A percentile compares a stretch with the other conserved stretches of the same genome.
These are phyloP conservation scores for Propithecus perrieri DNA, from an alignment of 2,797 vertebrate species.

Conservation along the genomic window DNA sequence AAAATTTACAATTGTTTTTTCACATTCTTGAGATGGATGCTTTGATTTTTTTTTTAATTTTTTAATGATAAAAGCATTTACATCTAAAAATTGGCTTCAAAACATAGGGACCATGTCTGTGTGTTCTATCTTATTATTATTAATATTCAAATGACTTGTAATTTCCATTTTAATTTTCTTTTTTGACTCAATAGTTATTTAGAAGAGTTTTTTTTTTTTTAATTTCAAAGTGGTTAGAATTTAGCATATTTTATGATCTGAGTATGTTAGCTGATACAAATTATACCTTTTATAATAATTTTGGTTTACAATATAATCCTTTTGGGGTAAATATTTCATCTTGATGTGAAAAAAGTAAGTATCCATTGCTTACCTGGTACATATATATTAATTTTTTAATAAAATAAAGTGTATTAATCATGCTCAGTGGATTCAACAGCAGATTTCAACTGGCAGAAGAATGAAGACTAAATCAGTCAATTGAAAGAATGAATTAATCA, in stretches of 20 bases:
- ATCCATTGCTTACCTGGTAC: background rate
- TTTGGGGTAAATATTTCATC: background rate
- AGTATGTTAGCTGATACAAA: background rate
- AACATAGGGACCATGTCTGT: background rate
- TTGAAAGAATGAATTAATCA: background rate
- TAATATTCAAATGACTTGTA: background rate
- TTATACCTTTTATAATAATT: background rate
- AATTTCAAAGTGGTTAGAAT: background rate
- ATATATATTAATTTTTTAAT: background rate
- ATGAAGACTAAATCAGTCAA: background rate
- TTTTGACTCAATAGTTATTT: slow-evolving; percentile 11
- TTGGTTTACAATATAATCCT: background rate
- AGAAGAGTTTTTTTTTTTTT: background rate
- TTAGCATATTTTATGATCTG: background rate
- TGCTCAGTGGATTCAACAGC: background rate
- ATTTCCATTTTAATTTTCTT: background rate
- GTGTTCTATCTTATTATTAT: background rate
- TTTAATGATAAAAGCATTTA: slow-evolving; percentile 26
- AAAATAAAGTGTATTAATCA: background rate
- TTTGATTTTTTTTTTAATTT: background rate
- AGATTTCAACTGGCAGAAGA: background rate
- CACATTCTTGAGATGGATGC: background rate
- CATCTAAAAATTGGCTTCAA: background rate
- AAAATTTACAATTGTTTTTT: slow-evolving; percentile 5
- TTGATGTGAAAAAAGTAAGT: background rate